phyloP scores from a whole-genome alignment of 2,888 invertebrate species.

The Spodoptera picta region DNA sequence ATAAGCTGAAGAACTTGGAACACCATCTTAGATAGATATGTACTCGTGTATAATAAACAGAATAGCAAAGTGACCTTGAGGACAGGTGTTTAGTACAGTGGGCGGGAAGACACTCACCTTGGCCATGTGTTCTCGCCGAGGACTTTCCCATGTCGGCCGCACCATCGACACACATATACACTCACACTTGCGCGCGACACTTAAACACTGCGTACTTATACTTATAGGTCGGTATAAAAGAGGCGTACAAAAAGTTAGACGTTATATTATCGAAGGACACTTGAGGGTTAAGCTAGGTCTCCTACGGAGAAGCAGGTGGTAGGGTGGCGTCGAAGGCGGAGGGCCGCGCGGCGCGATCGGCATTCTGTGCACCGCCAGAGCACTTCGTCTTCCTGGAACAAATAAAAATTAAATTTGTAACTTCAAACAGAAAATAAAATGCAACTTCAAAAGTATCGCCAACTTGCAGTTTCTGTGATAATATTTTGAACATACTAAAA shows the following conservation, averaged over 20 bases:
- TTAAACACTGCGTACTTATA: constrained; percentile 82
- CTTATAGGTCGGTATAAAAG: constrained; percentile 86
- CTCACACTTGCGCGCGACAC: constrained; percentile 80
- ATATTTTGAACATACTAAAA: too few relatives aligned
- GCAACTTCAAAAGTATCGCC: too few relatives aligned
- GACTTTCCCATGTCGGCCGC: constrained; percentile 89
- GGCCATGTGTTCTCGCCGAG: constrained; percentile 89
- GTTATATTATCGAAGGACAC: constrained; percentile 87
- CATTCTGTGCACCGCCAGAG: constrained; percentile 82
- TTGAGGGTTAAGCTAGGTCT: constrained; percentile 83
- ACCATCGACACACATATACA: constrained; percentile 86
- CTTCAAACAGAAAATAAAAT: too few relatives aligned
- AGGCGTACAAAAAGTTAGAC: constrained; percentile 86
- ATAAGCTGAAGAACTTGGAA: background rate
- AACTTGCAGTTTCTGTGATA: too few relatives aligned
- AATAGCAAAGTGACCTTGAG: constrained; percentile 65
- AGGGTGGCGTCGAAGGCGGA: constrained; percentile 85
- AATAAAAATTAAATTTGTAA: constrained; percentile 37
- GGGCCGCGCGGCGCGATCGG: constrained; percentile 88
- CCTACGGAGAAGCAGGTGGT: constrained; percentile 83
- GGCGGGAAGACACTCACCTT: constrained; percentile 81
- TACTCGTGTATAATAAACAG: constrained; percentile 29
- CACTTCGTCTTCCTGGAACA: constrained; percentile 82
- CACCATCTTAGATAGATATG: constrained; percentile 8
- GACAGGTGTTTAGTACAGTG: constrained; percentile 66